These are phyloP conservation scores for Troglohyphantes excavatus DNA, from an alignment of 2,888 invertebrate species.

Conservation along the genomic window DNA sequence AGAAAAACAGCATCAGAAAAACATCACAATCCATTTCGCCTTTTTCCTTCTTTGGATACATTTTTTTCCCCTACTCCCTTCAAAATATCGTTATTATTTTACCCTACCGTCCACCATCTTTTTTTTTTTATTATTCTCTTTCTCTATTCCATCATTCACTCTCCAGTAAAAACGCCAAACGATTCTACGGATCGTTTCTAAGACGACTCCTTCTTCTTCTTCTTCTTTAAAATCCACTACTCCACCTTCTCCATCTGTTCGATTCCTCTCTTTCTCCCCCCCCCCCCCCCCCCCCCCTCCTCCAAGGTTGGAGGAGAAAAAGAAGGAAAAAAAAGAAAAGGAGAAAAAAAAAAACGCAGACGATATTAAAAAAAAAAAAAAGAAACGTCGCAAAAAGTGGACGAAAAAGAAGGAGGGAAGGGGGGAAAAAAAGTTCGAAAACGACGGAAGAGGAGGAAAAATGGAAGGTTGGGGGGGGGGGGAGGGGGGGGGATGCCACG, in stretches of 20 bases:
- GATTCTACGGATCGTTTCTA: conserved; percentile 1
- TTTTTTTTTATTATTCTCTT: neutral
- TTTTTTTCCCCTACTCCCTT: neutral
- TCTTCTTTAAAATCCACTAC: neutral
- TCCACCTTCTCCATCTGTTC: conserved; percentile 59
- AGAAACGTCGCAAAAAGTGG: neutral
- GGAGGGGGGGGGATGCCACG: conserved; percentile 58
- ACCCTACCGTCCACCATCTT: conserved; percentile 22
- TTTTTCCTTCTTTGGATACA: conserved; percentile 38
- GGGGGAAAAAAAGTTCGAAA: conserved; percentile 1
- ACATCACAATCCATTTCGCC: conserved; percentile 64
- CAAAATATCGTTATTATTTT: neutral
- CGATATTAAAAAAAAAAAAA: conserved; percentile 6
- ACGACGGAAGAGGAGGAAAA: neutral
- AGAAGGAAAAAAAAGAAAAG: conserved; percentile 18
- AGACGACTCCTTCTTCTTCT: neutral
- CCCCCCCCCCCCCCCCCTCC: too few relatives aligned
- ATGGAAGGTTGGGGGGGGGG: neutral
- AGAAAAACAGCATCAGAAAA: conserved; percentile 10
- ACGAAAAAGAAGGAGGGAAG: conserved; percentile 12
- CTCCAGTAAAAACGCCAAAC: neutral
- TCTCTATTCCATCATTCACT: neutral
- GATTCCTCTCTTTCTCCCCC: neutral
- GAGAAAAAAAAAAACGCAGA: conserved; percentile 13
- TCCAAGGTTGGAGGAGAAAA: conserved; percentile 45